Conservation (phyloP, 2,888 invertebrate genomes). For the Drosophila helvetica region DNA sequence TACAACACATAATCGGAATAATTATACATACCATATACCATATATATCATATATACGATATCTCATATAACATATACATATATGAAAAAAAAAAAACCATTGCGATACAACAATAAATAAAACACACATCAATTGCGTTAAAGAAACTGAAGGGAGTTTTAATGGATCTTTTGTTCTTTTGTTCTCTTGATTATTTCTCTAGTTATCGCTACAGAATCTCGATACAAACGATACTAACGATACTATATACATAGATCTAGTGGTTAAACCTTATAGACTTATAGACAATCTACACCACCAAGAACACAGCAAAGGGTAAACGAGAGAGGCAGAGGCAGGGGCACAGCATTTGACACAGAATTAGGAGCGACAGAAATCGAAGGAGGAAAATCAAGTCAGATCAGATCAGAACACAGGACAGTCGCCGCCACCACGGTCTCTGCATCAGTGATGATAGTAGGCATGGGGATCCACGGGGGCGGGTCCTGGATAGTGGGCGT, state of each 20-base stretch:
- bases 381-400: conserved; percentile 11
- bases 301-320: conserved; percentile 50
- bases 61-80: conserved; percentile 61
- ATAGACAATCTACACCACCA: conserved; percentile 47
- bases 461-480: conserved; percentile 66
- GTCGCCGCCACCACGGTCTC: conserved; percentile 36
- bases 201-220: conserved; percentile 28
- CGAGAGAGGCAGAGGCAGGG: conserved; percentile 41
- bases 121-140: conserved; percentile 63
- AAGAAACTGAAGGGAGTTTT: not conserved
- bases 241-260: conserved; percentile 49
- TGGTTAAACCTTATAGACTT: conserved; percentile 43
- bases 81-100: conserved; percentile 57
- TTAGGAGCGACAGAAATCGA: conserved; percentile 16
- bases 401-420: conserved; percentile 24
- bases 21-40: conserved; percentile 63
- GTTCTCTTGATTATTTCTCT: conserved; percentile 46
- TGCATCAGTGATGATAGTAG: conserved; percentile 72
- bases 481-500: conserved; percentile 70
- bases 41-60: conserved; percentile 47
- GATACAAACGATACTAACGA: conserved; percentile 75
- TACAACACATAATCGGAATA: conserved; percentile 66
- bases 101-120: conserved; percentile 70
- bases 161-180: not conserved
- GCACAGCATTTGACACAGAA: conserved; percentile 29